Evolutionary conservation across 2,797 vertebrate species (phyloP), one percentile per base, ranked within the genome.

Genomic region (Malacoraja senta): DNA sequence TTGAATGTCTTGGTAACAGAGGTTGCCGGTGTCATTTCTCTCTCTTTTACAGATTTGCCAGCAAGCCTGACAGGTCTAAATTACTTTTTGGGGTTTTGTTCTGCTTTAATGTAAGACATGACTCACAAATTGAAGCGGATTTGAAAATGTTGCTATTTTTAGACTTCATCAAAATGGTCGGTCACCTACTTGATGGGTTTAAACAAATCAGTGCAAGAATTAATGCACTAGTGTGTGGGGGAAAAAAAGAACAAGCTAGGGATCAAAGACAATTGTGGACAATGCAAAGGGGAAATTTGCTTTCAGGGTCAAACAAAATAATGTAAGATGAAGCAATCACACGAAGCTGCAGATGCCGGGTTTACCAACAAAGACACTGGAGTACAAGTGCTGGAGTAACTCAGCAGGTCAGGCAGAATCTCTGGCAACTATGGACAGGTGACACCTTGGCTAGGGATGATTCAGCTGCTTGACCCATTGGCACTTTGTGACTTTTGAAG

Each of bases 51-150:
- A 74, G 90, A 92, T 92, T 92, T 92, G 90, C 65, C 90, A 53
- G 90, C 35, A 76, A 92, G 90, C 38, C 38, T 74, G 90, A 74
- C 90, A 76, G 71, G 68, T 53, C 90, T 29, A 92, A 92, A 74
- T 92, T 74, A 76, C 90, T 92, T 92, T 58, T 92, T 53, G 90
- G 90, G 21, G 65, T 92, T 92, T 74, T 92, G 90, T 92, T 92
- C 90, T 92, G 32, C 90, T 58, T 76, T 76, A 92, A 53, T 92
- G 71, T 58, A 92, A 92, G 53, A 92, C 90, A 92, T n/a, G 38
- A 29, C 71, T 92, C 71, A 53, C 90, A 92, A 92, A 92, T n/a
- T 92, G 71, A 92, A n/a, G 90, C 17, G 71, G 44, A 58, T 76
- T 92, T 92, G 68, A 58, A 76, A 72, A 91, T 44, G 71, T 53